Evolutionary conservation across 2,797 vertebrate genomes (phyloP).

Genomic region (Xenops minutus): DNA sequence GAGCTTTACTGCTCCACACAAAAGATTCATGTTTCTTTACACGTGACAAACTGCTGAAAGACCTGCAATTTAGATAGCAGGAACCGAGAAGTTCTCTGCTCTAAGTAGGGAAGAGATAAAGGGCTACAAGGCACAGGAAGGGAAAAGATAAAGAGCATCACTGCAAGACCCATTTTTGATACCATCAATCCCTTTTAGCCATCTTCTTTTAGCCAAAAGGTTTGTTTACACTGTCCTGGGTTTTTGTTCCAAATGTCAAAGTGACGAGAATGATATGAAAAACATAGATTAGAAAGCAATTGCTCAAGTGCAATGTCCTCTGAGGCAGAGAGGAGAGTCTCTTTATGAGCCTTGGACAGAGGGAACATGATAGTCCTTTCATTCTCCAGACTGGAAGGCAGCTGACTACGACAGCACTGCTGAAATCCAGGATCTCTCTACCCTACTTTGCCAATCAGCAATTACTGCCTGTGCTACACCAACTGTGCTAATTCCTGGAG

Average conservation of each 20-base stretch:
- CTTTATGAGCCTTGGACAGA: not conserved
- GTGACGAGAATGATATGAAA: not conserved
- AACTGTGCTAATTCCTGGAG: not conserved
- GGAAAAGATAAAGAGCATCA: constrained; percentile 10
- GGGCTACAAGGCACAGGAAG: not conserved
- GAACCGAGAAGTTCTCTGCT: constrained; percentile 10
- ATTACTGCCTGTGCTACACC: fast-evolving
- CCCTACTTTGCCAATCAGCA: not conserved
- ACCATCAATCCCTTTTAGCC: constrained; percentile 17
- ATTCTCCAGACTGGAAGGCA: not conserved
- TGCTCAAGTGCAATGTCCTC: not conserved
- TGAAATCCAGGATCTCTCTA: not conserved
- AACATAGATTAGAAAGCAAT: constrained; percentile 36
- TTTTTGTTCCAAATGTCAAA: constrained; percentile 44
- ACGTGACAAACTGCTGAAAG: constrained; percentile 22
- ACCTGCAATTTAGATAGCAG: constrained; percentile 41
- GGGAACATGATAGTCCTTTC: not conserved
- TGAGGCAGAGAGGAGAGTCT: not conserved
- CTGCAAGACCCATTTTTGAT: constrained; percentile 16
- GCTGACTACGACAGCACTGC: not conserved
- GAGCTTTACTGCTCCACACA: constrained; percentile 10
- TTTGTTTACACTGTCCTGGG: constrained; percentile 13
- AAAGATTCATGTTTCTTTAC: constrained; percentile 32
- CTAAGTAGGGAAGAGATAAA: constrained; percentile 19
- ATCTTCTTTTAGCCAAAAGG: constrained; percentile 21